Percentiles rank a stretch among this genome's conserved stretches.
Conservation (phyloP, 2,113 vertebrate species). For the Helogale parvula region DNA sequence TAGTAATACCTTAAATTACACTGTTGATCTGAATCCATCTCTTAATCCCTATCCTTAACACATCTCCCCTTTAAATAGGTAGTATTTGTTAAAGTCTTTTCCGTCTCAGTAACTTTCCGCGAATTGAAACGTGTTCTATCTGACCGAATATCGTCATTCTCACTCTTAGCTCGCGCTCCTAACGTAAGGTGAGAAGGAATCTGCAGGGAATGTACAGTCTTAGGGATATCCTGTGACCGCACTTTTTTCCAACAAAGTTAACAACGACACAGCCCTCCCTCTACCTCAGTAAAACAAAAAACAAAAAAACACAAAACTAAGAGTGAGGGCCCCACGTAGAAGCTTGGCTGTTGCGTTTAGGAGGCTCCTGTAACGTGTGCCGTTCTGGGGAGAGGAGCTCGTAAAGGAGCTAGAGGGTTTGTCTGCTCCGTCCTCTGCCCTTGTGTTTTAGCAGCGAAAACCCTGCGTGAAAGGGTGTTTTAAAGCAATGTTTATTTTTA, state of each 20-base stretch:
- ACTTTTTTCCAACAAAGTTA: background rate
- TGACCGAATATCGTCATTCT: background rate
- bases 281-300: too few species aligned
- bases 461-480: background rate
- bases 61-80: background rate
- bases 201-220: background rate
- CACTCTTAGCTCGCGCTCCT: background rate
- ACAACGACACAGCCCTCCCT: background rate
- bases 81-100: background rate
- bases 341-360: background rate
- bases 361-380: background rate
- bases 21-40: background rate
- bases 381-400: background rate
- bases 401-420: background rate
- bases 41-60: background rate
- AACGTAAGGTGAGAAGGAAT: background rate
- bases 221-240: background rate
- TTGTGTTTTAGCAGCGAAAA: background rate
- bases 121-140: background rate
- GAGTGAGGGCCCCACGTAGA: fast-evolving
- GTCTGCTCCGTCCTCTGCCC: background rate
- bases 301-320: too few species aligned
- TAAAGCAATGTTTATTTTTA: too few species aligned
- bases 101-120: background rate
- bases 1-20: background rate